Percentiles rank a stretch among this genome's conserved stretches.
These are phyloP conservation scores for Carposina sasakii DNA, from an alignment of 1,140 invertebrate genomes.

Conservation along the genomic window DNA sequence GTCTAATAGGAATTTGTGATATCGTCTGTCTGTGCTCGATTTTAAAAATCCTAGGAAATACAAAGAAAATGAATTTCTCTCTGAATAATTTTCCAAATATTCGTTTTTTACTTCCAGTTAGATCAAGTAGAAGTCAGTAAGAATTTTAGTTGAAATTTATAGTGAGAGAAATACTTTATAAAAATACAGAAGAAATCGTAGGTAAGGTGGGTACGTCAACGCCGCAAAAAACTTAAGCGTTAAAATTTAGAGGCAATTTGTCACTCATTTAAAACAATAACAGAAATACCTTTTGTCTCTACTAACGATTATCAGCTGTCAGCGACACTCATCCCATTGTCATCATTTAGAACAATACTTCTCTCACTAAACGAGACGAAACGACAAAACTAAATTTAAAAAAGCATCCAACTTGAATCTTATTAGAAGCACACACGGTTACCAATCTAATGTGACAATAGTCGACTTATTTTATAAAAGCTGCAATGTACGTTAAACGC, in stretches of 20 bases:
- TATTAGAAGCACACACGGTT: slow-evolving; percentile 14
- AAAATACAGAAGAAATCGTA: no score
- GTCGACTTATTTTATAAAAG: slow-evolving; percentile 18
- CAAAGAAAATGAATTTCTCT: no score
- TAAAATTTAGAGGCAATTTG: slow-evolving; percentile 31
- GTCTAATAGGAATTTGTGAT: slow-evolving; percentile 25
- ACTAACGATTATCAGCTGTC: slow-evolving; percentile 39
- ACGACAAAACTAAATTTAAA: slow-evolving; percentile 3
- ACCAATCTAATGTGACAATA: not conserved
- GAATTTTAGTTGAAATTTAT: no score
- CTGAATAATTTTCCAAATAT: no score
- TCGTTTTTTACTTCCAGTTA: no score
- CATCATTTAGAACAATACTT: slow-evolving; percentile 35
- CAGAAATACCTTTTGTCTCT: slow-evolving; percentile 39
- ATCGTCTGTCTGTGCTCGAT: no score
- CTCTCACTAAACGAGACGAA: slow-evolving; percentile 16
- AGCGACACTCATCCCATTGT: slow-evolving; percentile 42
- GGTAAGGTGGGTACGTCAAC: no score
- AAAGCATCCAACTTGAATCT: slow-evolving; percentile 18
- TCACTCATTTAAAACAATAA: slow-evolving; percentile 36
- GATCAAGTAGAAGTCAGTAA: no score
- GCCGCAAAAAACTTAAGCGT: slow-evolving; percentile 25
- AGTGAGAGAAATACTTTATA: no score
- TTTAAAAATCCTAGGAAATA: no score
- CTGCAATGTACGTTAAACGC: slow-evolving; percentile 26